A percentile compares a stretch with the other conserved stretches of the same genome.
Evolutionary conservation across 2,113 vertebrate genomes (phyloP).

Genomic region (Martes martes): DNA sequence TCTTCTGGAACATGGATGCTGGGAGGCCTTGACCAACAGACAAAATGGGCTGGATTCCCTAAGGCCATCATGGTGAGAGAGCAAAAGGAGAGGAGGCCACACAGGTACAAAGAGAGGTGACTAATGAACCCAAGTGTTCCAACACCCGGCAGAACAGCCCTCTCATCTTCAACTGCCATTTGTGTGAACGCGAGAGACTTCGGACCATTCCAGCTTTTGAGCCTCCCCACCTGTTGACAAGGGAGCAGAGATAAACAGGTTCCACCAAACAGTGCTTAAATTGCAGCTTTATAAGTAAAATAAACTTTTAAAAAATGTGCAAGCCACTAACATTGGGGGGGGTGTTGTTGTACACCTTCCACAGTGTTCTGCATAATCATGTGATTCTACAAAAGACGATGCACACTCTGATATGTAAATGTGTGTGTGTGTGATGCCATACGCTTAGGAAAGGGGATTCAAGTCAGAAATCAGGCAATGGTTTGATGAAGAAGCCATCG

Average conservation of each 20-base stretch:
- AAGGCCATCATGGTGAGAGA: too few species aligned
- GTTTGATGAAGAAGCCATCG: not conserved
- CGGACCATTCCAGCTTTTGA: too few species aligned
- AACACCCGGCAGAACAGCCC: too few species aligned
- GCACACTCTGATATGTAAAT: not conserved
- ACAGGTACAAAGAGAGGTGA: not conserved
- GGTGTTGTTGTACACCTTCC: not conserved
- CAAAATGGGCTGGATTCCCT: not conserved
- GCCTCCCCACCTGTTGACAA: not conserved
- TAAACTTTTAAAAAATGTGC: not conserved
- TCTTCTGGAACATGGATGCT: rapidly evolving
- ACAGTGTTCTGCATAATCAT: not conserved
- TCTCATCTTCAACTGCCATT: not conserved
- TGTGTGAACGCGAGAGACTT: too few species aligned
- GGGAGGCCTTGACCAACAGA: not conserved
- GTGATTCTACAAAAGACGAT: too few species aligned
- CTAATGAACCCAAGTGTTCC: not conserved
- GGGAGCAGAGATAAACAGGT: not conserved
- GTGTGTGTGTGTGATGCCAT: rapidly evolving
- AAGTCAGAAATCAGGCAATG: not conserved
- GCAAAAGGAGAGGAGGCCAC: not conserved
- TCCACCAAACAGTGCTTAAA: not conserved
- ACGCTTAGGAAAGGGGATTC: not conserved
- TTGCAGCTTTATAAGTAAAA: not conserved
- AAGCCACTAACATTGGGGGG: not conserved